These are phyloP conservation scores for Pempheris klunzingeri DNA, from an alignment of 2,797 vertebrate species.

Conservation along the genomic window DNA sequence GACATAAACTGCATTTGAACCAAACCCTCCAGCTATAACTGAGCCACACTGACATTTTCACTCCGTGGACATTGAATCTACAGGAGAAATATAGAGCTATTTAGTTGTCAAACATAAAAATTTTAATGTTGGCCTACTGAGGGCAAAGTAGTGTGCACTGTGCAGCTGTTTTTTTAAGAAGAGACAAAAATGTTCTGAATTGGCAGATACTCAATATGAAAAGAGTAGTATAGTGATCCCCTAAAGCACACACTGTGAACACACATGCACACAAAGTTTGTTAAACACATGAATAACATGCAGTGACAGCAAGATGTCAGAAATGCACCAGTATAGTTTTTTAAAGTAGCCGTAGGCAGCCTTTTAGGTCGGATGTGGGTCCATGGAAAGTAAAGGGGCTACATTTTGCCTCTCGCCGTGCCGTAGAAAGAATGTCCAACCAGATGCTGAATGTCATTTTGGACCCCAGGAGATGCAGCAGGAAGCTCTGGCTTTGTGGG, in stretches of 20 bases:
- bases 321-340: slow-evolving; percentile 4
- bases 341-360: slow-evolving; percentile 12
- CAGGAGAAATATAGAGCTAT: neutral
- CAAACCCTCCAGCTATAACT: neutral
- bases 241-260: neutral
- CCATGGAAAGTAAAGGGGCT: slow-evolving; percentile 8
- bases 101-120: neutral
- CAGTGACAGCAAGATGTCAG: neutral
- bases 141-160: too few relatives aligned
- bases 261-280: neutral
- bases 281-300: slow-evolving; percentile 8
- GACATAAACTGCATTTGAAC: slow-evolving; percentile 1
- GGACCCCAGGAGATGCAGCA: slow-evolving; percentile 44
- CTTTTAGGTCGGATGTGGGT: slow-evolving; percentile 32
- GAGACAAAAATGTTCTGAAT: neutral
- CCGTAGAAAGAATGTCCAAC: slow-evolving; percentile 42
- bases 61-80: too few relatives aligned
- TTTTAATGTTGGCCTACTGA: neutral
- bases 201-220: neutral
- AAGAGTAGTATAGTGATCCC: neutral
- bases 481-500: slow-evolving; percentile 51
- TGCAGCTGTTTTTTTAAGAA: neutral
- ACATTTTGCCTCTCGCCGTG: slow-evolving; percentile 14
- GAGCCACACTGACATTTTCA: neutral
- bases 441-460: slow-evolving; percentile 64